phyloP scores from a whole-genome alignment of 2,113 vertebrate genomes.

The Thomomys bottae region DNA sequence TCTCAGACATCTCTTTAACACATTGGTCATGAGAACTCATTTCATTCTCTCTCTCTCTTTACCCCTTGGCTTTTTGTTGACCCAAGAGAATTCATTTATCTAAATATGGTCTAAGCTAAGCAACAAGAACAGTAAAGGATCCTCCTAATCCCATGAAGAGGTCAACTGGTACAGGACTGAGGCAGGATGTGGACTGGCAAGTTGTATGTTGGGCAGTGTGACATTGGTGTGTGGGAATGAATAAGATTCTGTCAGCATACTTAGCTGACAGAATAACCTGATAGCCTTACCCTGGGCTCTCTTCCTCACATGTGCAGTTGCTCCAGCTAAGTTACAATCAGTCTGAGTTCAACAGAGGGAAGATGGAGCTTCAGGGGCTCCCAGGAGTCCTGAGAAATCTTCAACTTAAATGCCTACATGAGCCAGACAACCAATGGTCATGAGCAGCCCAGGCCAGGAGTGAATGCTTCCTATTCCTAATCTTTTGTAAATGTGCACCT shows the following conservation, averaged over 20 bases:
- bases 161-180: neutral
- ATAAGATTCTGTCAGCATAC: neutral
- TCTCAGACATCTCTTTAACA: neutral
- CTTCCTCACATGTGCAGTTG: neutral
- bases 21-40: neutral
- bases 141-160: neutral
- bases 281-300: neutral
- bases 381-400: neutral
- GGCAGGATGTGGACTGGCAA: neutral
- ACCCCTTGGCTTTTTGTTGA: neutral
- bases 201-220: neutral
- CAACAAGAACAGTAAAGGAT: neutral
- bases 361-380: neutral
- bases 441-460: constrained; percentile 22
- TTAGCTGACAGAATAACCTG: rapidly evolving
- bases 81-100: neutral
- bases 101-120: neutral
- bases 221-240: too few species aligned
- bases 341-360: constrained; percentile 15
- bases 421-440: neutral
- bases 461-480: neutral
- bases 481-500: neutral
- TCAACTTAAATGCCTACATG: neutral
- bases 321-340: neutral
- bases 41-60: neutral